Evolutionary conservation across 2,797 vertebrate genomes (phyloP).

Genomic region (Sylvia borin): DNA sequence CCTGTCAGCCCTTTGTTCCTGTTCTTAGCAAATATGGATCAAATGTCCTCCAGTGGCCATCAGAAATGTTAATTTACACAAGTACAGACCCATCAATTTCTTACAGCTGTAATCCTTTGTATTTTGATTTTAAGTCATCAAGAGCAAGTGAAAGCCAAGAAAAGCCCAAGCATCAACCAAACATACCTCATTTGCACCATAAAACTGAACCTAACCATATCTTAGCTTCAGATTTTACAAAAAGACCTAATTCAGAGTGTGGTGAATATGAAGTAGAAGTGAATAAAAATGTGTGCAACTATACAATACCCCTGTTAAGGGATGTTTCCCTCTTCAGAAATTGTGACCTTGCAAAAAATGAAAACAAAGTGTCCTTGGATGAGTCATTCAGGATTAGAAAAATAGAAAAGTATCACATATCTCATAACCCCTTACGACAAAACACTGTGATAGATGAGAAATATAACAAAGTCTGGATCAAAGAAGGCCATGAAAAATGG

Average conservation of each 20-base stretch:
- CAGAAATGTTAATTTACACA: slow-evolving; percentile 89
- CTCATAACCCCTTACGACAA: slow-evolving; percentile 64
- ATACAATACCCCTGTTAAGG: not conserved
- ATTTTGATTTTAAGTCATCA: slow-evolving; percentile 86
- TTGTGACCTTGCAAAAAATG: slow-evolving; percentile 54
- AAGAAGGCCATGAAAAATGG: slow-evolving; percentile 64
- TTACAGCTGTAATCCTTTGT: slow-evolving; percentile 90
- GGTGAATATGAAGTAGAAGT: not conserved
- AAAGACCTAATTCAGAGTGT: not conserved
- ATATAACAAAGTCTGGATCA: slow-evolving; percentile 68
- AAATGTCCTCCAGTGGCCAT: slow-evolving; percentile 88
- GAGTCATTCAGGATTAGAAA: slow-evolving; percentile 62
- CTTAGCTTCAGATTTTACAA: not conserved
- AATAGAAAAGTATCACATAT: slow-evolving; percentile 65
- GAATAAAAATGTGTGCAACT: not conserved
- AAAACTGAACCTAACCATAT: slow-evolving; percentile 34
- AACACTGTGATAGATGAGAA: slow-evolving; percentile 63
- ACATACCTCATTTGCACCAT: slow-evolving; percentile 43
- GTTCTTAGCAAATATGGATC: slow-evolving; percentile 84
- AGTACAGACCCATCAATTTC: slow-evolving; percentile 84
- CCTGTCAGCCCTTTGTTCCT: slow-evolving; percentile 79
- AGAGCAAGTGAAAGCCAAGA: slow-evolving; percentile 60
- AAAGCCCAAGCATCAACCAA: slow-evolving; percentile 52
- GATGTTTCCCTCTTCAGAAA: slow-evolving; percentile 6
- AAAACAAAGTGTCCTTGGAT: slow-evolving; percentile 54